Conservation (phyloP, 2,797 vertebrate genomes). For the Phyllotis vaccarum region DNA sequence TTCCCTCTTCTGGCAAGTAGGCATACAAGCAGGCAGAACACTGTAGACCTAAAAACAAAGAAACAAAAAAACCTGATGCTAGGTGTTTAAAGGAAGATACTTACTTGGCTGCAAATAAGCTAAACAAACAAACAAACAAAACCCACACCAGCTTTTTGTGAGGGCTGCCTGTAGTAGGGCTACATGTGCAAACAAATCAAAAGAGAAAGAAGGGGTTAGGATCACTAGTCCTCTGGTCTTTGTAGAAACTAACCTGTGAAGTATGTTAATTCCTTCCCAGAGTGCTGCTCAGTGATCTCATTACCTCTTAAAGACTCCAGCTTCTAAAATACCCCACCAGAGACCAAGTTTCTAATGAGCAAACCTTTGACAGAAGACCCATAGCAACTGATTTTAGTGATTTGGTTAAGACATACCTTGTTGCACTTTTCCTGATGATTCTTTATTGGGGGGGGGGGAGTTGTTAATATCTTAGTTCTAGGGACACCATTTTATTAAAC, state of each 20-base stretch:
- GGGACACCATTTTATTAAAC: not conserved
- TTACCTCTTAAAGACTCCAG: not conserved
- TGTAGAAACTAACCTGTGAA: not conserved
- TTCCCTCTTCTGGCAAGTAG: too few species aligned
- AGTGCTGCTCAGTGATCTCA: not conserved
- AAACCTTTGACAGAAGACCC: not conserved
- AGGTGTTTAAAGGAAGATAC: not conserved
- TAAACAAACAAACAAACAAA: too few species aligned
- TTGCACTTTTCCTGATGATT: not conserved
- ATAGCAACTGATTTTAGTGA: not conserved
- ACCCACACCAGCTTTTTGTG: not conserved
- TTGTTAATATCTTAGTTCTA: constrained; percentile 2
- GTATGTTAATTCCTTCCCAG: not conserved
- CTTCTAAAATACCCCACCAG: not conserved
- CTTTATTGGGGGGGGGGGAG: too few species aligned
- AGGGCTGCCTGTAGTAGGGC: not conserved
- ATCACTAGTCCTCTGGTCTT: not conserved
- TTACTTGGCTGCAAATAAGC: not conserved
- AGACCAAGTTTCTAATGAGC: too few species aligned
- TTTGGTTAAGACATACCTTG: not conserved
- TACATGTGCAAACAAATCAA: not conserved
- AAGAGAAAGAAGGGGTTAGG: not conserved
- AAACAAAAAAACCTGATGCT: not conserved
- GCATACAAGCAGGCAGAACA: not conserved
- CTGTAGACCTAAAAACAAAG: not conserved